Conservation (phyloP, 2,888 invertebrate species). For the Rotaria sp. region DNA sequence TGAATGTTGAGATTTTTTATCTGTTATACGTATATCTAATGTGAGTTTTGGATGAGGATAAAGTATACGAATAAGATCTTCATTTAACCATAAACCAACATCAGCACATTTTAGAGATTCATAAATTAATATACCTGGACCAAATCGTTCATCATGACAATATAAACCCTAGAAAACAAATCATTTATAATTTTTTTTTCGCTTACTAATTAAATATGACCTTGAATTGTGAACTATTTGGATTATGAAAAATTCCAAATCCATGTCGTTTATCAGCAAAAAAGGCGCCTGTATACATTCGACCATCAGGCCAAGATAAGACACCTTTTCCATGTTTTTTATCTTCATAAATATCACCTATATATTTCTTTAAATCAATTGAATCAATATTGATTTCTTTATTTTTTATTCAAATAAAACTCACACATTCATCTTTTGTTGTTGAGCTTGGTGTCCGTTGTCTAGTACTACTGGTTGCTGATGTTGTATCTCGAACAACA, state of each 20-base stretch:
- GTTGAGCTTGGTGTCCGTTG: background rate
- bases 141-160: constrained; percentile 50
- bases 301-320: constrained; percentile 52
- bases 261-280: constrained; percentile 54
- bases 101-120: constrained; percentile 49
- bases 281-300: constrained; percentile 49
- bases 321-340: constrained; percentile 52
- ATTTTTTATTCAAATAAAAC: background rate
- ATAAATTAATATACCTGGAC: constrained; percentile 53
- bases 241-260: constrained; percentile 49
- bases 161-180: constrained; percentile 49
- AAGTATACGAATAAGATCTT: constrained; percentile 49
- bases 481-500: background rate
- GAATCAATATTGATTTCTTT: background rate
- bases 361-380: constrained; percentile 46
- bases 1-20: background rate
- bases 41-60: background rate
- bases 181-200: background rate
- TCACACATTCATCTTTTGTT: background rate
- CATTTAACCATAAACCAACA: constrained; percentile 53
- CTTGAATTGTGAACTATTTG: constrained; percentile 51
- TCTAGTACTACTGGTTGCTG: background rate
- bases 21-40: background rate
- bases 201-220: constrained; percentile 42
- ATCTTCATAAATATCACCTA: constrained; percentile 51